Conservation (phyloP, 1,140 invertebrate species). For the Idris sp. region DNA sequence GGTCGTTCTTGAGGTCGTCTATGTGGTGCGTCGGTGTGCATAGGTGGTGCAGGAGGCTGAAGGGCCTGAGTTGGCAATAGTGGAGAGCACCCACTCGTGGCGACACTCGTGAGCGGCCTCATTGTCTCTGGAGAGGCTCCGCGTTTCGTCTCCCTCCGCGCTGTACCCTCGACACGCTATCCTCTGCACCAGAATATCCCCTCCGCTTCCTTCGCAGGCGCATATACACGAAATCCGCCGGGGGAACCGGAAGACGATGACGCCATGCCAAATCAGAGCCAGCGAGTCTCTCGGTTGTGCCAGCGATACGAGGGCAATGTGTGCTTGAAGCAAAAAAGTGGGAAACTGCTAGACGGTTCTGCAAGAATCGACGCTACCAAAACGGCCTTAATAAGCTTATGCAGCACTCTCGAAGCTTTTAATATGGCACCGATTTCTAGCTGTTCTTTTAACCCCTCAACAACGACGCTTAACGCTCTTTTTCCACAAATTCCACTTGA, state of each 20-base stretch:
- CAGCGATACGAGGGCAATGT: slow-evolving; percentile 15
- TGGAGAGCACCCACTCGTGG: slow-evolving; percentile 77
- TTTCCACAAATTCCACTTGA: no score
- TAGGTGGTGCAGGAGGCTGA: slow-evolving; percentile 69
- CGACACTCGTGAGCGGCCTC: slow-evolving; percentile 78
- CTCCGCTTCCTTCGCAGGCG: slow-evolving; percentile 33
- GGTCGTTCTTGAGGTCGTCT: slow-evolving; percentile 55
- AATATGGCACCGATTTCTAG: no score
- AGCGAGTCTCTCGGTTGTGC: slow-evolving; percentile 12
- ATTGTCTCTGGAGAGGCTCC: slow-evolving; percentile 77
- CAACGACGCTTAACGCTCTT: no score
- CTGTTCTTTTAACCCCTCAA: no score
- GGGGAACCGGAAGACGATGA: slow-evolving; percentile 50
- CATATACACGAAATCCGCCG: slow-evolving; percentile 60
- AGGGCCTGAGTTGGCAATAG: slow-evolving; percentile 79
- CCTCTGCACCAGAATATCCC: slow-evolving; percentile 23
- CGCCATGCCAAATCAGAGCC: slow-evolving; percentile 53
- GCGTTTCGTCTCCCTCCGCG: slow-evolving; percentile 64
- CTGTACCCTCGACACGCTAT: slow-evolving; percentile 23
- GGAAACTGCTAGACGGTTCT: slow-evolving; percentile 30
- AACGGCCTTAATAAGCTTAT: slow-evolving; percentile 75
- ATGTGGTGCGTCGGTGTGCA: slow-evolving; percentile 65
- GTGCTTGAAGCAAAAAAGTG: slow-evolving; percentile 36
- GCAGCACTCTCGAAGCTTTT: no score
- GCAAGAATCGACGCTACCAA: slow-evolving; percentile 53